Evolutionary conservation across 2,113 vertebrate genomes (phyloP).

Genomic region (Cyprinus carpio): DNA sequence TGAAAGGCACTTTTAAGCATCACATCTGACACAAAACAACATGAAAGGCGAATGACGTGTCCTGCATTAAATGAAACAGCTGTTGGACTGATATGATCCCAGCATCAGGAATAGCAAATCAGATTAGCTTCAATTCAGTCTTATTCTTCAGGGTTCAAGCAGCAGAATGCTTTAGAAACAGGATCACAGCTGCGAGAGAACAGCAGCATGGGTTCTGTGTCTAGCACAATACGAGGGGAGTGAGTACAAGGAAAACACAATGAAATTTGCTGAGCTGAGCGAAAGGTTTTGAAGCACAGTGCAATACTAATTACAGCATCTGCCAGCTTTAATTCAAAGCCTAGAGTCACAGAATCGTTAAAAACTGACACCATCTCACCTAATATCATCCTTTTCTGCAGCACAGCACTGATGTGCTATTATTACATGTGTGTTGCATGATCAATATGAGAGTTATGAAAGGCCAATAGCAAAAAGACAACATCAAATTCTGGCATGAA

Average conservation of each 20-base stretch:
- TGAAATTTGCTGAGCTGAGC: slow-evolving; percentile 40
- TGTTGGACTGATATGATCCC: slow-evolving; percentile 28
- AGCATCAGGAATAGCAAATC: slow-evolving; percentile 35
- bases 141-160: slow-evolving; percentile 8
- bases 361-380: neutral
- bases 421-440: slow-evolving; percentile 6
- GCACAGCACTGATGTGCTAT: neutral
- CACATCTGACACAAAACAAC: slow-evolving; percentile 3
- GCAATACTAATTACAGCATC: slow-evolving; percentile 48
- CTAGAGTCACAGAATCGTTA: neutral
- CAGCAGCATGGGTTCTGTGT: slow-evolving; percentile 15
- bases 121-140: slow-evolving; percentile 16
- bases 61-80: slow-evolving; percentile 21
- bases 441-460: neutral
- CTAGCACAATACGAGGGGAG: neutral
- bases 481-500: neutral
- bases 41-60: slow-evolving; percentile 47
- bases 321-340: slow-evolving; percentile 30
- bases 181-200: neutral
- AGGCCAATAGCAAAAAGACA: neutral
- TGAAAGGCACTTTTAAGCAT: slow-evolving; percentile 9
- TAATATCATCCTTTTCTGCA: neutral
- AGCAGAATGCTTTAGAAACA: slow-evolving; percentile 19
- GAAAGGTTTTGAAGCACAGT: slow-evolving; percentile 38
- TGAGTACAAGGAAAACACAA: slow-evolving; percentile 20